Percentiles rank a stretch among this genome's conserved stretches.
These are phyloP conservation scores for Cherax quadricarinatus DNA, from an alignment of 1,140 invertebrate genomes.

Conservation along the genomic window DNA sequence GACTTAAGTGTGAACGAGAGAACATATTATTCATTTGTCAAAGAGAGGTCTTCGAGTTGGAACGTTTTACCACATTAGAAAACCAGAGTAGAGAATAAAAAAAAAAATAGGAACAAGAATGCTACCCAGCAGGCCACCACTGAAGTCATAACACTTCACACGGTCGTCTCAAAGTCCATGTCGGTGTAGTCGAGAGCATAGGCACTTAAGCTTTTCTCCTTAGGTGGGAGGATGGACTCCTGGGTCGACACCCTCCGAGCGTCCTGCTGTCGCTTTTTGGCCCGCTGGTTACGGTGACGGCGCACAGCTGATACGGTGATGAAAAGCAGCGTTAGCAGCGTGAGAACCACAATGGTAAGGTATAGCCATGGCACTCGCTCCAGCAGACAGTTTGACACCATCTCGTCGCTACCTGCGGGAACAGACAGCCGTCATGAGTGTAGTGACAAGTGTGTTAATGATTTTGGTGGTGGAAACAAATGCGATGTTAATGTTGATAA, in stretches of 20 bases:
- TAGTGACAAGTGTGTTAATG: background rate
- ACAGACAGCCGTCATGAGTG: background rate
- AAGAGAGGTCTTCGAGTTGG: too few relatives aligned
- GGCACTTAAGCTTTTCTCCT: slow-evolving; percentile 74
- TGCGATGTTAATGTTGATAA: too few relatives aligned
- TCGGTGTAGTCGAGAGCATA: slow-evolving; percentile 72
- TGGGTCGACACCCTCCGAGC: slow-evolving; percentile 70
- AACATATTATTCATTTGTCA: background rate
- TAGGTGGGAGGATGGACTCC: slow-evolving; percentile 71
- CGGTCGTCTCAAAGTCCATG: slow-evolving; percentile 73
- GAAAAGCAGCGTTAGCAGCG: slow-evolving; percentile 60
- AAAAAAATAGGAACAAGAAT: background rate
- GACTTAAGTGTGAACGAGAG: background rate
- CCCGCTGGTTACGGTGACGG: slow-evolving; percentile 60
- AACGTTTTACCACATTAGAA: too few relatives aligned
- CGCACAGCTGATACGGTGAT: slow-evolving; percentile 69
- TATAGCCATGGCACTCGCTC: slow-evolving; percentile 73
- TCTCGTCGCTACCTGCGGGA: slow-evolving; percentile 71
- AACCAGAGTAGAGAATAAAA: background rate
- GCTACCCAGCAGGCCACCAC: background rate
- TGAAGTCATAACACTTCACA: slow-evolving; percentile 31
- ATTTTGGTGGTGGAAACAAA: too few relatives aligned
- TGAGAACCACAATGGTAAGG: slow-evolving; percentile 61
- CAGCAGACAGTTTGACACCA: slow-evolving; percentile 71
- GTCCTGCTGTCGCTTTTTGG: slow-evolving; percentile 63